These are phyloP conservation scores for Glaucidium brasilianum DNA, from an alignment of 2,113 vertebrate species.

Conservation along the genomic window DNA sequence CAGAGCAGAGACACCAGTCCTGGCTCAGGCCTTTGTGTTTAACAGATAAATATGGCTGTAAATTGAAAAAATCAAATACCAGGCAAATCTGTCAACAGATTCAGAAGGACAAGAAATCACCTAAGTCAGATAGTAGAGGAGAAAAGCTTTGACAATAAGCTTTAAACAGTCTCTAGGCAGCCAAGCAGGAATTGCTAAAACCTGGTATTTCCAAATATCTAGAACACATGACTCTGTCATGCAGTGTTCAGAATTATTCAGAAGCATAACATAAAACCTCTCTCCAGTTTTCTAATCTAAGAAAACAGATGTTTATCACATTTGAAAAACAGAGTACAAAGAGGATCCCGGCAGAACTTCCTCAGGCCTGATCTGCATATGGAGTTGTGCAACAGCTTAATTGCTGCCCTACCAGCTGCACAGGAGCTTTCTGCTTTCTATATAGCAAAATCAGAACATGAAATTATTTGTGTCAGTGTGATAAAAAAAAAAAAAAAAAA, in stretches of 20 bases:
- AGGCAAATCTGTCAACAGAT: neutral
- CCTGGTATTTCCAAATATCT: neutral
- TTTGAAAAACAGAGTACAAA: neutral
- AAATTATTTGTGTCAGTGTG: neutral
- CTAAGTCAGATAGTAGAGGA: neutral
- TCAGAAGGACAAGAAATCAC: neutral
- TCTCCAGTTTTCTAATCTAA: conserved; percentile 8
- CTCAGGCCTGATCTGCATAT: conserved; percentile 18
- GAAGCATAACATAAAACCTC: neutral
- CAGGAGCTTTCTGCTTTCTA: neutral
- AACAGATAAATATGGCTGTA: neutral
- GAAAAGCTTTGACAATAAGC: neutral
- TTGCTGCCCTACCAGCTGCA: neutral
- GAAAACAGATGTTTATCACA: conserved; percentile 38
- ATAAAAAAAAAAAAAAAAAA: no score
- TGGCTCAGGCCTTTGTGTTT: neutral
- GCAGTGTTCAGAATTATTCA: neutral
- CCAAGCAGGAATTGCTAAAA: neutral
- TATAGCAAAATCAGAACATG: neutral
- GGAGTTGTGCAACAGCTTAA: neutral
- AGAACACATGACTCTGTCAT: neutral
- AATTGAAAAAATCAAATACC: neutral
- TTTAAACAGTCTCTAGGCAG: neutral
- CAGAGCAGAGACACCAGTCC: neutral
- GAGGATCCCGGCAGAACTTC: conserved; percentile 33